Evolutionary conservation across 2,113 vertebrate species (phyloP).

Genomic region (Chionis minor): DNA sequence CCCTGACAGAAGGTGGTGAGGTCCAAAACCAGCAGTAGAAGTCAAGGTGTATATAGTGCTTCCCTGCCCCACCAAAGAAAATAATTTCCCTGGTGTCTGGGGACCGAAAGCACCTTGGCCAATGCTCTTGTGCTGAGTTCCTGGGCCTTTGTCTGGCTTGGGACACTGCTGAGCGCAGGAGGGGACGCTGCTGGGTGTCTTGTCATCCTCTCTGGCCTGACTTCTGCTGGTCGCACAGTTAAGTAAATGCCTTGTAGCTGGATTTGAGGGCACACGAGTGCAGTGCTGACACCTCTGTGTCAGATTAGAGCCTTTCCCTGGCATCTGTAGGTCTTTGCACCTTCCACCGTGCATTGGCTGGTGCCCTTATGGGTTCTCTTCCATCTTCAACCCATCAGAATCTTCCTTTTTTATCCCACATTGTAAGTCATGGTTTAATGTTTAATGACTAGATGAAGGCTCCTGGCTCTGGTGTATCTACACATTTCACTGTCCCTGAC

Average conservation of each 20-base stretch:
- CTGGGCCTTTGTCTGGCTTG: rapidly evolving
- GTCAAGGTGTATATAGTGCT: not conserved
- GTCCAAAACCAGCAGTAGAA: not conserved
- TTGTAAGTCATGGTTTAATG: not conserved
- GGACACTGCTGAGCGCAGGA: not conserved
- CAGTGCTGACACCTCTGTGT: not conserved
- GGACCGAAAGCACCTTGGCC: not conserved
- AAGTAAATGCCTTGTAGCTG: not conserved
- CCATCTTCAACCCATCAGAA: not conserved
- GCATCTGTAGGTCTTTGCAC: not conserved
- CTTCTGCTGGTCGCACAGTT: not conserved
- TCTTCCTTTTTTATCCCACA: not conserved
- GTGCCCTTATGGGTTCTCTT: not conserved
- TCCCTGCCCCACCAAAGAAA: not conserved
- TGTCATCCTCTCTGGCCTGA: not conserved
- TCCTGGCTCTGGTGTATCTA: not conserved
- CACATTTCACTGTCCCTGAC: not conserved
- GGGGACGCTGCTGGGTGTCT: not conserved
- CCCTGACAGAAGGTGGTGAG: not conserved
- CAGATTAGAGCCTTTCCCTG: not conserved
- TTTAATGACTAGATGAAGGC: not conserved
- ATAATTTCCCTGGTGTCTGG: not conserved
- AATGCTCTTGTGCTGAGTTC: rapidly evolving
- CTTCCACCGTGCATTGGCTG: not conserved
- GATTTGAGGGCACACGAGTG: not conserved